phyloP scores from a whole-genome alignment of 2,113 vertebrate genomes.

The Cyrtonyx montezumae region DNA sequence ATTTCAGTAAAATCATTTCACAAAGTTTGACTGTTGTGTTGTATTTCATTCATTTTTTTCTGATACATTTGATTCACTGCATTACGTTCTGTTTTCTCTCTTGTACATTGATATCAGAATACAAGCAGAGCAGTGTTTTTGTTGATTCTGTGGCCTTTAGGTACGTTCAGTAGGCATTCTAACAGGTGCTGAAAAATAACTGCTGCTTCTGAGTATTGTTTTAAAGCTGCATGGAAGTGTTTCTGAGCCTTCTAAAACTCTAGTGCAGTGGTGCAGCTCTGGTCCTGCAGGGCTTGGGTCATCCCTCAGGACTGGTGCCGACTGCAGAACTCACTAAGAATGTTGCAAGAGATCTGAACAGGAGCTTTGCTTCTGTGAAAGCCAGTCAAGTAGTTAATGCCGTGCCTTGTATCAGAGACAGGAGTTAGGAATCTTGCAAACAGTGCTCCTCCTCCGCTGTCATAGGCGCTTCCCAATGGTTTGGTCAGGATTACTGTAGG shows the following conservation, averaged over 20 bases:
- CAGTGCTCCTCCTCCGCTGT: background rate
- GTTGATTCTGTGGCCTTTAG: background rate
- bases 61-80: background rate
- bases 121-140: background rate
- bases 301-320: background rate
- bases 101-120: background rate
- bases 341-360: background rate
- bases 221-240: background rate
- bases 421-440: background rate
- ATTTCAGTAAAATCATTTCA: slow-evolving; percentile 44
- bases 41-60: slow-evolving; percentile 11
- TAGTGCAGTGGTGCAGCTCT: background rate
- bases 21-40: slow-evolving; percentile 3
- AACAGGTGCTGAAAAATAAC: background rate
- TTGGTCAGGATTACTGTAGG: background rate
- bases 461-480: accelerated
- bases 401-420: background rate
- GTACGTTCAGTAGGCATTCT: background rate
- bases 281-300: background rate
- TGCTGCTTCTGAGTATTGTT: background rate
- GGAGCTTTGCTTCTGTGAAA: background rate
- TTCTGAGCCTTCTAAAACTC: background rate
- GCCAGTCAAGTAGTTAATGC: background rate
- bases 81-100: background rate
- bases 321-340: accelerated